Percentiles rank a stretch among this genome's conserved stretches.
These are phyloP conservation scores for Acrocephalus scirpaceus DNA, from an alignment of 2,797 vertebrate species.

Conservation along the genomic window DNA sequence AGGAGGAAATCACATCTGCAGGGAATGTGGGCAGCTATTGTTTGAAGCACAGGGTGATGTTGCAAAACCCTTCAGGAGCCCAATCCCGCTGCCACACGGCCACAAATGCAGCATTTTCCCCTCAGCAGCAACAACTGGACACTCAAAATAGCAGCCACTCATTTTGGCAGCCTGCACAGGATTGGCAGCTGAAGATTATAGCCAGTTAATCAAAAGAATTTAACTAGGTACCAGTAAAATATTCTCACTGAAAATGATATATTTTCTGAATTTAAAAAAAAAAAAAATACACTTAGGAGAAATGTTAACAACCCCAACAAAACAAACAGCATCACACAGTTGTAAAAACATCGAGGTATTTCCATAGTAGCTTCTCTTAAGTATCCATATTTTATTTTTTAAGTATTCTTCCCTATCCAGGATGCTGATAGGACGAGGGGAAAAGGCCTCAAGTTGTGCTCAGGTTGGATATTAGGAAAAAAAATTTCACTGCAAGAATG, in stretches of 20 bases:
- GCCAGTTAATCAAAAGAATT: neutral
- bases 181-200: neutral
- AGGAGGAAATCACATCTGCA: constrained; percentile 23
- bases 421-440: neutral
- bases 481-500: neutral
- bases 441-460: neutral
- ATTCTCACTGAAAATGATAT: neutral
- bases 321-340: neutral
- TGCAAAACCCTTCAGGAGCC: neutral
- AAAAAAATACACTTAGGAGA: neutral
- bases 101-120: neutral
- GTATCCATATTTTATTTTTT: neutral
- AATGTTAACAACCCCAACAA: neutral
- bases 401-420: neutral
- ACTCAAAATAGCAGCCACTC: constrained; percentile 1
- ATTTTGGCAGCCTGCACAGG: neutral
- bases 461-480: neutral
- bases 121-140: neutral
- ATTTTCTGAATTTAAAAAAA: neutral
- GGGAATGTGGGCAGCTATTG: neutral
- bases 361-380: neutral
- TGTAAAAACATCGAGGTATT: neutral
- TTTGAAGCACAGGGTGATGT: neutral
- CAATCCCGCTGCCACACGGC: fast-evolving
- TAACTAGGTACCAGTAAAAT: neutral